phyloP scores from a whole-genome alignment of 2,888 invertebrate genomes.

The Oegoconia quadripuncta region DNA sequence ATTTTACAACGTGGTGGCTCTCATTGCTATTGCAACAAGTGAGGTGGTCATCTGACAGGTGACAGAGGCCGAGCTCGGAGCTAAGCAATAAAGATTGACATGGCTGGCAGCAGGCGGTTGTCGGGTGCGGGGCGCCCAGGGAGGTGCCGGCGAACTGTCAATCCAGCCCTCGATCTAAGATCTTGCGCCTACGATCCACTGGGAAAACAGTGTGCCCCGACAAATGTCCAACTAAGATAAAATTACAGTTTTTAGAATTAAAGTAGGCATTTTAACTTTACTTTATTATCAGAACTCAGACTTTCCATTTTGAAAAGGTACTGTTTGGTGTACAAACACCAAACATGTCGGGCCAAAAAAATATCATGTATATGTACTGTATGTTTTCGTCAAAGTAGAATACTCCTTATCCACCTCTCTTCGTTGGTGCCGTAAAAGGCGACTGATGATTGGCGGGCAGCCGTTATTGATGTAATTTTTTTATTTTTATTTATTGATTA shows the following conservation, averaged over 20 bases:
- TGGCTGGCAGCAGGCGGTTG: slow-evolving; percentile 6
- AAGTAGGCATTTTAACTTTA: too few species aligned
- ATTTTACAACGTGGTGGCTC: slow-evolving; percentile 1
- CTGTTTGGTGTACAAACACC: too few species aligned
- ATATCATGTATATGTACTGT: too few species aligned
- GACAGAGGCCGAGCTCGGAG: slow-evolving; percentile 29
- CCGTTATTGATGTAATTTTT: too few species aligned
- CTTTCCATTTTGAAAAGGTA: too few species aligned
- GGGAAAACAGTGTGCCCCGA: slow-evolving; percentile 26
- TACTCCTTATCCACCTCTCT: too few species aligned
- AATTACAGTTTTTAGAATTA: background rate
- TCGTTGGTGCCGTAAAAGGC: too few species aligned
- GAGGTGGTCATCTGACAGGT: slow-evolving; percentile 45
- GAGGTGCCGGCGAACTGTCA: slow-evolving; percentile 59
- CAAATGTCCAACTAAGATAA: background rate
- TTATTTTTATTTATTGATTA: too few species aligned
- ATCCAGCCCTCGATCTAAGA: slow-evolving; percentile 63
- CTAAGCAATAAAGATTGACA: slow-evolving; percentile 67
- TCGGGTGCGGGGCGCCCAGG: slow-evolving; percentile 33
- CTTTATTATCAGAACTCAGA: too few species aligned
- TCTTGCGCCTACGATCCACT: slow-evolving; percentile 37
- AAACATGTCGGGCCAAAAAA: too few species aligned
- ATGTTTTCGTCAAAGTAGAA: too few species aligned
- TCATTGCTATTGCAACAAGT: slow-evolving; percentile 31
- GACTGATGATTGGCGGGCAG: too few species aligned